Evolutionary conservation across 2,113 vertebrate species (phyloP), one percentile per base, ranked within the genome.

Genomic region (Numenius arquata): DNA sequence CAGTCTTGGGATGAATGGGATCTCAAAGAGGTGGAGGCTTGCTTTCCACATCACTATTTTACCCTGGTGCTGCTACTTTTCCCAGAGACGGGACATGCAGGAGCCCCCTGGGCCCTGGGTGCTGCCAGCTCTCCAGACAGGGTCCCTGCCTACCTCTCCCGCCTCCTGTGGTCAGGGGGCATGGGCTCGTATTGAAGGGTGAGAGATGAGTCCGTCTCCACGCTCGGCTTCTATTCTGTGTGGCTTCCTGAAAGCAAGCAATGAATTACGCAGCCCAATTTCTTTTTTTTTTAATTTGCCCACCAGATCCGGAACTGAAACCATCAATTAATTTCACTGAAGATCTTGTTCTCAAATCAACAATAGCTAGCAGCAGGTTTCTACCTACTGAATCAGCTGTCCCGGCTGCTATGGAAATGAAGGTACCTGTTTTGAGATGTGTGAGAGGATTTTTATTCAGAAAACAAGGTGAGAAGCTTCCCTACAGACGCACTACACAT

Each of bases 221-320:
- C 66, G 40, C 95, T 98, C 19, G 5, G 56, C 81, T 93, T 96
- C 94, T 93, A 85, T 89, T 85, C 50, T 78, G 22, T 91, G 95
- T 19, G 85, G 91, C 98, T 98, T 97, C 93, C 97, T 98, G 97
- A 97, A 96, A 96, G 91, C 90, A 90, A 97, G 81, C 65, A 76
- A 14, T 96, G 70, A 96, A 97, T 97, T 97, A 89, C 90, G 36
- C 83, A 96, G 96, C 88, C 89, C 52, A 34, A 59, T 81, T 86
- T 86, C 97, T 29, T 23, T 43, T 59, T 94, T 93, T 86, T 68
- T 74, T 11, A 81, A 81, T 96, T 96, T 97, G 94, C 95, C 93
- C 96, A 95, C 93, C 94, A 95, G 94, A 96, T 97, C 96, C 82
- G 97, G 97, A 98, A 98, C 97, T 85, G 97, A 98, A 98, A 98